Evolutionary conservation across 2,113 vertebrate genomes (phyloP).

Genomic region (Sinocyclocheilus anshuiensis): DNA sequence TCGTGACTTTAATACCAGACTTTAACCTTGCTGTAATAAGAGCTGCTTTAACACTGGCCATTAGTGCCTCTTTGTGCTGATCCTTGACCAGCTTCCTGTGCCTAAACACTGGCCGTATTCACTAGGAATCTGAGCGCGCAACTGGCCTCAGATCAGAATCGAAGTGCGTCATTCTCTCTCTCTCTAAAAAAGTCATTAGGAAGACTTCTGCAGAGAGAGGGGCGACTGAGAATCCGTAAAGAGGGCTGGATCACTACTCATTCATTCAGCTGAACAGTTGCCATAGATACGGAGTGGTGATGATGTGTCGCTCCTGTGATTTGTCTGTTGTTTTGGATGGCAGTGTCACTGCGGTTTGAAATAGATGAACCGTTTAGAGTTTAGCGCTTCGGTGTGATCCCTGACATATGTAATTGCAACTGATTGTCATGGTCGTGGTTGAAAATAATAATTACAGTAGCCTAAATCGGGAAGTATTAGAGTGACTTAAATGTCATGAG

Average conservation of each 20-base stretch:
- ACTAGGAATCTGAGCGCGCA: background rate
- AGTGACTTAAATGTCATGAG: background rate
- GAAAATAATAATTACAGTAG: slow-evolving; percentile 14
- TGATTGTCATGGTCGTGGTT: background rate
- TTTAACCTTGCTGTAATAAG: slow-evolving; percentile 13
- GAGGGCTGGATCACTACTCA: slow-evolving; percentile 29
- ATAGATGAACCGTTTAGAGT: background rate
- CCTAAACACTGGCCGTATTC: background rate
- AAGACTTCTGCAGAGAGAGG: slow-evolving; percentile 13
- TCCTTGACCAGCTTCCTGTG: slow-evolving; percentile 17
- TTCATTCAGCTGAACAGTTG: slow-evolving; percentile 51
- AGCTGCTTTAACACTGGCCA: slow-evolving; percentile 7
- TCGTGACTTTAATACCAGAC: background rate
- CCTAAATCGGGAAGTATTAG: background rate
- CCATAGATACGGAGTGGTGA: slow-evolving; percentile 51
- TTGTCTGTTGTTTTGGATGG: slow-evolving; percentile 24
- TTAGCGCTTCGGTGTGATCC: background rate
- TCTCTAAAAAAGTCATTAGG: background rate
- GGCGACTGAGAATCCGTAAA: slow-evolving; percentile 2
- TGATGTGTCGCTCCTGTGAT: slow-evolving; percentile 29
- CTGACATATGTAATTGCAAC: background rate
- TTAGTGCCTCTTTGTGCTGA: slow-evolving; percentile 34
- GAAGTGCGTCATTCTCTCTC: background rate
- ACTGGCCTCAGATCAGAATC: slow-evolving; percentile 17
- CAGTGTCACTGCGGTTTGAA: slow-evolving; percentile 27